Evolutionary conservation across 2,797 vertebrate genomes (phyloP).

Genomic region (Tauraco hartlaubi): DNA sequence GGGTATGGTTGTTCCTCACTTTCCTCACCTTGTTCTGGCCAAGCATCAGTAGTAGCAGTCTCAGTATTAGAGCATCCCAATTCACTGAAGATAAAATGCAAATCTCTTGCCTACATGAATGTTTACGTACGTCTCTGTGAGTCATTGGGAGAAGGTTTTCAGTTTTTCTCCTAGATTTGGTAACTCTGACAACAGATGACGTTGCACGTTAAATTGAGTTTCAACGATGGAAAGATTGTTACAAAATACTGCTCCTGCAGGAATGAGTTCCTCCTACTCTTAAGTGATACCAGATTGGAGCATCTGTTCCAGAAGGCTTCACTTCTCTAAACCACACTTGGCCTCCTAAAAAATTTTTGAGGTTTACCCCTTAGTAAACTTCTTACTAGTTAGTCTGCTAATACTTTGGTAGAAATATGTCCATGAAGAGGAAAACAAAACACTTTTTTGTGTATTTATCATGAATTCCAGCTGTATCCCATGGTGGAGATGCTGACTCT

Average conservation of each 20-base stretch:
- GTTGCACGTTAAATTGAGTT: not conserved
- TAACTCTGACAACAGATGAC: not conserved
- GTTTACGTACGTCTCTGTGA: not conserved
- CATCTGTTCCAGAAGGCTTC: not conserved
- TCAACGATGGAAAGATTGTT: not conserved
- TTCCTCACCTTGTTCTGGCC: conserved; percentile 18
- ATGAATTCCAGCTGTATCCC: not conserved
- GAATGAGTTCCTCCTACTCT: not conserved
- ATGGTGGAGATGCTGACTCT: not conserved
- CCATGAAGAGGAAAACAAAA: not conserved
- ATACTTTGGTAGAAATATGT: not conserved
- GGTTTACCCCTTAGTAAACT: not conserved
- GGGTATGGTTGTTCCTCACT: conserved; percentile 22
- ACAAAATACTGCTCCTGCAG: not conserved
- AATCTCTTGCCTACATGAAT: not conserved
- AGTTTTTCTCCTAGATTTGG: not conserved
- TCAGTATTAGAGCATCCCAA: not conserved
- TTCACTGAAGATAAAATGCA: not conserved
- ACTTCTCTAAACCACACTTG: not conserved
- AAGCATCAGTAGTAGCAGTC: conserved; percentile 13
- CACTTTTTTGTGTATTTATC: not conserved
- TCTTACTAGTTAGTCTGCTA: not conserved
- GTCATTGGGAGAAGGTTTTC: not conserved
- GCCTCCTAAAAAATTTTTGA: not conserved
- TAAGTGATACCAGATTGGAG: not conserved